These are phyloP conservation scores for Augochlora pura DNA, from an alignment of 1,140 invertebrate species.

Conservation along the genomic window DNA sequence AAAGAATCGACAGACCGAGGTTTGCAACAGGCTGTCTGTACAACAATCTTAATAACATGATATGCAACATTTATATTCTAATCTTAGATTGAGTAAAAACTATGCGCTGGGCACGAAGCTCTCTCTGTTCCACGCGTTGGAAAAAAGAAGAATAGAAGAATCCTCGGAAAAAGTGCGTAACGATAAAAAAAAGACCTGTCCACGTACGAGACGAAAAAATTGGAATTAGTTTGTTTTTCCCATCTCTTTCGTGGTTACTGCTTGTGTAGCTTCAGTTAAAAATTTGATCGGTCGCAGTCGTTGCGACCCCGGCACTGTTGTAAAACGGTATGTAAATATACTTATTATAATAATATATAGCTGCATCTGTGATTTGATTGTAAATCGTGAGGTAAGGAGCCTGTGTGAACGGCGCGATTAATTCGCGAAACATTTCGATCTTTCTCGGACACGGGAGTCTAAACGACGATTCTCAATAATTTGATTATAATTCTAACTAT, in stretches of 20 bases:
- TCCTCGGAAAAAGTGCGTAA: conserved; percentile 64
- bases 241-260: conserved; percentile 43
- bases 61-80: conserved; percentile 81
- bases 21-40: conserved; percentile 67
- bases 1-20: conserved; percentile 66
- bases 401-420: conserved; percentile 73
- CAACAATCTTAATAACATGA: conserved; percentile 81
- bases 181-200: conserved; percentile 69
- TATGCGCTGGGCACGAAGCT: conserved; percentile 77
- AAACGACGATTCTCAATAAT: conserved; percentile 9
- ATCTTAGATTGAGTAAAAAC: conserved; percentile 78
- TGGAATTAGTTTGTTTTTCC: conserved; percentile 38
- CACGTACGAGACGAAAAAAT: conserved; percentile 76
- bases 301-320: conserved; percentile 77
- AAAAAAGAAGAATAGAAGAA: conserved; percentile 63
- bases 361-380: conserved; percentile 80
- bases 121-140: conserved; percentile 69
- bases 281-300: conserved; percentile 70
- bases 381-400: conserved; percentile 79
- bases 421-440: conserved; percentile 43
- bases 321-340: conserved; percentile 79
- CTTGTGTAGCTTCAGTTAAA: conserved; percentile 59
- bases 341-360: conserved; percentile 78
- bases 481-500: background rate
- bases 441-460: background rate